These are phyloP conservation scores for Octonoba sinensis DNA, from an alignment of 2,888 invertebrate species.

Conservation along the genomic window DNA sequence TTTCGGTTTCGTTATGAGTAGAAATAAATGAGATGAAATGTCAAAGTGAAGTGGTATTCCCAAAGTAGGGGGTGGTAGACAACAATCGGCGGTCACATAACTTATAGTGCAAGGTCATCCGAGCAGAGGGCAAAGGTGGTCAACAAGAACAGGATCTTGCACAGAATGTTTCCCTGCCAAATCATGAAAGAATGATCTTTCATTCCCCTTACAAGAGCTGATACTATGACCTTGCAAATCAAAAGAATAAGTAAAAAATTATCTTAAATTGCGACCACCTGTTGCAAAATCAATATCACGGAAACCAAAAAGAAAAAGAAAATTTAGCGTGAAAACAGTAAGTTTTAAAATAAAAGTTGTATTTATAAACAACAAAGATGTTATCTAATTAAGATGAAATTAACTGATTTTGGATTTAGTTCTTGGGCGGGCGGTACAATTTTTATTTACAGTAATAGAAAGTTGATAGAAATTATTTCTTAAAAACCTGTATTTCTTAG, in stretches of 20 bases:
- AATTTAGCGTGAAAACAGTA: not conserved
- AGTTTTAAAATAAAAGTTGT: not conserved
- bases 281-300: not conserved
- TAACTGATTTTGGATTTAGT: too few relatives aligned
- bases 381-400: too few relatives aligned
- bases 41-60: slow-evolving; percentile 36
- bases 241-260: slow-evolving; percentile 22
- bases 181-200: slow-evolving; percentile 38
- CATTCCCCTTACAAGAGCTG: slow-evolving; percentile 23
- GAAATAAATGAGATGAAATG: slow-evolving; percentile 13
- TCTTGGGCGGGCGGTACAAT: too few relatives aligned
- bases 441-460: too few relatives aligned
- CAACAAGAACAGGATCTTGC: slow-evolving; percentile 39
- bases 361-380: too few relatives aligned
- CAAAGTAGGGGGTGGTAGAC: slow-evolving; percentile 39
- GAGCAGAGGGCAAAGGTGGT: slow-evolving; percentile 40
- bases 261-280: slow-evolving; percentile 11
- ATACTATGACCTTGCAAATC: slow-evolving; percentile 28
- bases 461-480: too few relatives aligned
- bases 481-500: too few relatives aligned
- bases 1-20: too few relatives aligned
- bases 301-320: not conserved
- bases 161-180: slow-evolving; percentile 29
- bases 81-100: slow-evolving; percentile 57
- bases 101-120: slow-evolving; percentile 43